Evolutionary conservation across 2,113 vertebrate species (phyloP), one percentile per base, ranked within the genome.

Genomic region (Coregonus clupeaformis): DNA sequence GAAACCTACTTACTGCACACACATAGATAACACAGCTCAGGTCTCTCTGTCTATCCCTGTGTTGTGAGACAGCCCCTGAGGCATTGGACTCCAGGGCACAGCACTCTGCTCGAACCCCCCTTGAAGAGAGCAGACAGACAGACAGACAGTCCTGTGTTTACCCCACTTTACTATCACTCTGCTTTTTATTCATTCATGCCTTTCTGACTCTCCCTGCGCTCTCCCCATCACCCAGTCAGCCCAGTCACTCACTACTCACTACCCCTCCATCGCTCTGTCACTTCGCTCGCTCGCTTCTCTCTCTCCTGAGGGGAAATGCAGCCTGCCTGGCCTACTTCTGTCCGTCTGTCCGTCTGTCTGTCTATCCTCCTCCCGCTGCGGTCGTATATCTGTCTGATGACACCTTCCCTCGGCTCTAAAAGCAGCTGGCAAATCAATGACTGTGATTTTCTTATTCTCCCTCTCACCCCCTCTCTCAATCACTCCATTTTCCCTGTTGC

Each of bases 51-150:
- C 79, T 72, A 77, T 42, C 64, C 60, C 69, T 67, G 55, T 52
- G 71, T 77, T 83, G 75, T 62, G 67, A 73, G 77, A 85, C 72
- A 78, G 66, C 76, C 84, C 66, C 13, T 7, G 74, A 52, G 79
- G 82, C 76, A 80, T 86, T 72, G 30, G 18, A 6, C 16, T 27
- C 71, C 32, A 60, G 57, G 24, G n/a, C 57, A 60, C 18, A 0
- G 5, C 6, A 3, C 16, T 55, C 52, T 55, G 12, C 52, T 55
- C 13, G 5, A 20, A 22, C 9, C 57, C 6, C n/a, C 57, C 57
- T 5, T n/a, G n/a, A 60, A 6, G 57, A 60, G 11, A 60, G 57
- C 57, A 24, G 57, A 60, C n/a, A 60, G 57, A 55, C 52, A 55
- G 52, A 55, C 3, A 55, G 52, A 55, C 52, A 55, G 52, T 18